Evolutionary conservation across 1,140 invertebrate genomes (phyloP).

Genomic region (Cyclargus thomasi): DNA sequence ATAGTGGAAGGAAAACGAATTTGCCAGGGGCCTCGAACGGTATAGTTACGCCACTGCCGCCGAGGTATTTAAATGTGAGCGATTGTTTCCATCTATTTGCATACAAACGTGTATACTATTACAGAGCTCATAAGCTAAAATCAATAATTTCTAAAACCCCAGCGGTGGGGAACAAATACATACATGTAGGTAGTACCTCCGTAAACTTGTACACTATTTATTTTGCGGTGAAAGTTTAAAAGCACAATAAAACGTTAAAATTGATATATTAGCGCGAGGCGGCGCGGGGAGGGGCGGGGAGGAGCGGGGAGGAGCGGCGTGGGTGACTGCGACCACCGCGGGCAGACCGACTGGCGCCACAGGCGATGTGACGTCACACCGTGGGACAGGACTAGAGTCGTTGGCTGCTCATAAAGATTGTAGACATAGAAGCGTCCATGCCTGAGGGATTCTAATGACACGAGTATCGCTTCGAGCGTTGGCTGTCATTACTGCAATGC

Average conservation of each 20-base stretch:
- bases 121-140: neutral
- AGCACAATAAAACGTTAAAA: conserved; percentile 53
- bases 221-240: conserved; percentile 62
- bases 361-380: conserved; percentile 44
- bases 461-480: no score
- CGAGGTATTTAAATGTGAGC: conserved; percentile 3
- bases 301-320: conserved; percentile 36
- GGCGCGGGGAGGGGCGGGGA: conserved; percentile 39
- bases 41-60: no score
- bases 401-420: neutral
- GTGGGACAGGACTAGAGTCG: neutral
- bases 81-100: neutral
- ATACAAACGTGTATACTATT: conserved; percentile 1
- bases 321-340: conserved; percentile 35
- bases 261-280: conserved; percentile 36
- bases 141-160: conserved; percentile 20
- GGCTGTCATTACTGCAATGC: no score
- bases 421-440: neutral
- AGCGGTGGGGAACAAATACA: conserved; percentile 31
- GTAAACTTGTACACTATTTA: conserved; percentile 49
- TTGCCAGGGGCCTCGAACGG: no score
- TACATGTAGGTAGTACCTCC: conserved; percentile 46
- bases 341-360: conserved; percentile 63
- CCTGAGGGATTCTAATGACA: no score
- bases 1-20: no score